phyloP scores from a whole-genome alignment of 2,113 vertebrate genomes.

The Dendrocopos noguchii region DNA sequence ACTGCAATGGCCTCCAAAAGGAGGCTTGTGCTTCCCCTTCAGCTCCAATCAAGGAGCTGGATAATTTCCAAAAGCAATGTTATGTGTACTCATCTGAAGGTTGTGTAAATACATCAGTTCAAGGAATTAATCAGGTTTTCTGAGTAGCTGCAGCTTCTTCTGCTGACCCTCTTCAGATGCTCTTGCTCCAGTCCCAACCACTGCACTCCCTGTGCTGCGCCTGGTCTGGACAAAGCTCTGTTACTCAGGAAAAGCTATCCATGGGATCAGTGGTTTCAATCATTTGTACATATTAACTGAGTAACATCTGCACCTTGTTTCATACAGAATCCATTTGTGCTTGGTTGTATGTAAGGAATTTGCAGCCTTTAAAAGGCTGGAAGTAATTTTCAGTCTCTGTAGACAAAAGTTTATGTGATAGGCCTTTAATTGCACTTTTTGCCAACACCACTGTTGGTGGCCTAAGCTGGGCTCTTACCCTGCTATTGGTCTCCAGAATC shows the following conservation, averaged over 20 bases:
- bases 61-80: background rate
- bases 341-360: background rate
- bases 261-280: background rate
- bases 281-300: accelerated
- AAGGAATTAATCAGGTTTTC: background rate
- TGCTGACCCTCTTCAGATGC: accelerated
- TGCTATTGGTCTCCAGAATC: background rate
- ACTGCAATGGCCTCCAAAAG: accelerated
- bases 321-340: background rate
- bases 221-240: accelerated
- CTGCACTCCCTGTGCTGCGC: accelerated
- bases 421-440: background rate
- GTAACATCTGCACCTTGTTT: background rate
- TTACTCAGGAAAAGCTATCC: background rate
- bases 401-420: background rate
- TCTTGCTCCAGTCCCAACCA: accelerated
- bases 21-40: background rate
- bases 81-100: conserved; percentile 19
- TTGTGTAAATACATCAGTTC: conserved; percentile 24
- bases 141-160: background rate
- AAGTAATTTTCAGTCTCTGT: background rate
- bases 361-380: background rate
- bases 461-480: background rate
- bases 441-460: background rate
- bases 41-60: background rate